phyloP scores from a whole-genome alignment of 2,797 vertebrate genomes.

The Cyclura pinguis region DNA sequence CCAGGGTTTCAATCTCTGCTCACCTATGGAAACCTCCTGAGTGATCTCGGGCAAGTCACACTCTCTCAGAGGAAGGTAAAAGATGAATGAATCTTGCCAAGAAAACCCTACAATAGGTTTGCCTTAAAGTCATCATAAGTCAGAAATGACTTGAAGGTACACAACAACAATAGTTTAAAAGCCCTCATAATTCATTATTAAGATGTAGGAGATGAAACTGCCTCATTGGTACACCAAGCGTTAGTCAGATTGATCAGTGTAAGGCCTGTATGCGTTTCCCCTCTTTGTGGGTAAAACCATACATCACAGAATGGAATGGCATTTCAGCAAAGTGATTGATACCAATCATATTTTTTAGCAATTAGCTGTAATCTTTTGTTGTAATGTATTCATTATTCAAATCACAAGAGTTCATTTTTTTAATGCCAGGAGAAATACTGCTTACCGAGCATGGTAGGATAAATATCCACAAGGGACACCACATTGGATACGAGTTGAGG shows the following conservation, averaged over 20 bases:
- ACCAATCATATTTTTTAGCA: neutral
- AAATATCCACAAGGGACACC: constrained; percentile 96
- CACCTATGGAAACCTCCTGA: too few relatives aligned
- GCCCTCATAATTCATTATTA: neutral
- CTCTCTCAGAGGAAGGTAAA: too few relatives aligned
- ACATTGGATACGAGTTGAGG: constrained; percentile 81
- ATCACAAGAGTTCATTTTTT: neutral
- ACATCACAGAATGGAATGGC: neutral
- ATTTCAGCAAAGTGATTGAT: neutral
- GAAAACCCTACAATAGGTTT: too few relatives aligned
- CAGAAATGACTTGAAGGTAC: too few relatives aligned
- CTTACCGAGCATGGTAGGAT: constrained; percentile 94
- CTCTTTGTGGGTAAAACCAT: neutral
- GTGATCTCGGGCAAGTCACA: too few relatives aligned
- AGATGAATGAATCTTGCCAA: too few relatives aligned
- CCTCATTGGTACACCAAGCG: neutral
- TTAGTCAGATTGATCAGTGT: neutral
- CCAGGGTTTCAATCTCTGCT: too few relatives aligned
- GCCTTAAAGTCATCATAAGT: too few relatives aligned
- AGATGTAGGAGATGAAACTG: neutral
- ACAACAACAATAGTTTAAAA: too few relatives aligned
- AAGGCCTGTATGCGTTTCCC: too few relatives aligned
- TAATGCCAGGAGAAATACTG: constrained; percentile 26
- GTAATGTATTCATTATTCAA: neutral
- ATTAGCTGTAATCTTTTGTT: neutral